Conservation (phyloP, 1,140 invertebrate genomes). For the Sminthurides bifidus region DNA sequence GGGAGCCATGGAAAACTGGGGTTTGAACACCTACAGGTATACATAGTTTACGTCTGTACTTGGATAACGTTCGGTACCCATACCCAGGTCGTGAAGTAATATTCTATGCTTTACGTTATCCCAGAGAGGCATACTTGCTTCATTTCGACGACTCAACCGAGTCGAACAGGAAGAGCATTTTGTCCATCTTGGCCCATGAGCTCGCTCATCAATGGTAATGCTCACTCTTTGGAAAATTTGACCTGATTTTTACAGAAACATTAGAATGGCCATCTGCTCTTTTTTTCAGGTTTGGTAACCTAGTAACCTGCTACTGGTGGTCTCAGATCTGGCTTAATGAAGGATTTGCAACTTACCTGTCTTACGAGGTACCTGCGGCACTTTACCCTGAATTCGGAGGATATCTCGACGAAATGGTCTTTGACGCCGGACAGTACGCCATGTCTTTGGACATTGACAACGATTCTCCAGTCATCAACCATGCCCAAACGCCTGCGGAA, state of each 20-base stretch:
- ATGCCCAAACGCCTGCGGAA: neutral
- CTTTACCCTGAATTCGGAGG: conserved; percentile 14
- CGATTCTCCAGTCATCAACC: neutral
- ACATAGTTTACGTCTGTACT: neutral
- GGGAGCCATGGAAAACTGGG: conserved; percentile 30
- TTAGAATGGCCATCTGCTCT: no score
- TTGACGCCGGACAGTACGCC: neutral
- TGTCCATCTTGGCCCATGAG: conserved; percentile 13
- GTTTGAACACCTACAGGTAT: conserved; percentile 26
- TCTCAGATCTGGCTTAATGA: conserved; percentile 46
- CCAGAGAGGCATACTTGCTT: conserved; percentile 1
- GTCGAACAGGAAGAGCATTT: neutral
- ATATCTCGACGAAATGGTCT: neutral
- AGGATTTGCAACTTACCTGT: conserved; percentile 43
- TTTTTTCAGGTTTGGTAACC: conserved; percentile 40
- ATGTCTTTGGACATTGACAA: neutral
- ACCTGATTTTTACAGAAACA: no score
- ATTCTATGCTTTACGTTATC: neutral
- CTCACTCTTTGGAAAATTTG: neutral
- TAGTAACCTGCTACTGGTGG: conserved; percentile 39
- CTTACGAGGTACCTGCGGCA: conserved; percentile 32
- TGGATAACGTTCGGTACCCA: no score
- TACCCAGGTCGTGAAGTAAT: no score
- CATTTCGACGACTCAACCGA: conserved; percentile 6
- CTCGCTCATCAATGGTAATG: conserved; percentile 16